phyloP scores from a whole-genome alignment of 2,888 invertebrate genomes.

The Parnassius mnemosyne region DNA sequence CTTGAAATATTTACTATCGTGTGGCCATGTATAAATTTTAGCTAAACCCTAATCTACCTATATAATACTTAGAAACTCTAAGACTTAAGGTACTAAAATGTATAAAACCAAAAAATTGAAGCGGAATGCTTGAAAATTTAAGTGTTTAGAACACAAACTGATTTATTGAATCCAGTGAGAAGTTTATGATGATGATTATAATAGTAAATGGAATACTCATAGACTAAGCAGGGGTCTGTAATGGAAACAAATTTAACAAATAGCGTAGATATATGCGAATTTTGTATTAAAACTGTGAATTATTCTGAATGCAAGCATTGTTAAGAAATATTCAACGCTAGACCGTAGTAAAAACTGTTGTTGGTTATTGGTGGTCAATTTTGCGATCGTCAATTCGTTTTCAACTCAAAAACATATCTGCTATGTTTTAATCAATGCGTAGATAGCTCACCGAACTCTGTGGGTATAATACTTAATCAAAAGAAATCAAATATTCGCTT shows the following conservation, averaged over 20 bases:
- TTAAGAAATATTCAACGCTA: not conserved
- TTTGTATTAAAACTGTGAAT: not conserved
- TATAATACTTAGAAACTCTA: constrained; percentile 53
- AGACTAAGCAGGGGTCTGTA: constrained; percentile 53
- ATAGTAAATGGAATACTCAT: constrained; percentile 69
- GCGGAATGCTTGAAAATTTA: constrained; percentile 78
- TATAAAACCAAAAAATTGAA: constrained; percentile 78
- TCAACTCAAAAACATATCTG: constrained; percentile 28
- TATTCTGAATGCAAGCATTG: not conserved
- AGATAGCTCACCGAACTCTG: constrained; percentile 46
- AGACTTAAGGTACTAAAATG: constrained; percentile 61
- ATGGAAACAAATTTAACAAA: constrained; percentile 15
- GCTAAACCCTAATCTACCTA: constrained; percentile 34
- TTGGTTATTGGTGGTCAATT: constrained; percentile 49
- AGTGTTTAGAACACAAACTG: constrained; percentile 74
- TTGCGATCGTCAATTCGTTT: constrained; percentile 51
- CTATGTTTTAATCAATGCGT: constrained; percentile 26
- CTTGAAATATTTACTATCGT: constrained; percentile 54
- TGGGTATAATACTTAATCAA: constrained; percentile 39
- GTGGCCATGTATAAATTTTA: constrained; percentile 70
- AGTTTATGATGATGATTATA: constrained; percentile 59
- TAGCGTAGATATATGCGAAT: not conserved
- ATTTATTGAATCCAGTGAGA: constrained; percentile 66
- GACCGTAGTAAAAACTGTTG: constrained; percentile 25
- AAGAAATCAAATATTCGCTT: constrained; percentile 64